phyloP scores from a whole-genome alignment of 2,888 invertebrate genomes.

The Drosophila demipolita region DNA sequence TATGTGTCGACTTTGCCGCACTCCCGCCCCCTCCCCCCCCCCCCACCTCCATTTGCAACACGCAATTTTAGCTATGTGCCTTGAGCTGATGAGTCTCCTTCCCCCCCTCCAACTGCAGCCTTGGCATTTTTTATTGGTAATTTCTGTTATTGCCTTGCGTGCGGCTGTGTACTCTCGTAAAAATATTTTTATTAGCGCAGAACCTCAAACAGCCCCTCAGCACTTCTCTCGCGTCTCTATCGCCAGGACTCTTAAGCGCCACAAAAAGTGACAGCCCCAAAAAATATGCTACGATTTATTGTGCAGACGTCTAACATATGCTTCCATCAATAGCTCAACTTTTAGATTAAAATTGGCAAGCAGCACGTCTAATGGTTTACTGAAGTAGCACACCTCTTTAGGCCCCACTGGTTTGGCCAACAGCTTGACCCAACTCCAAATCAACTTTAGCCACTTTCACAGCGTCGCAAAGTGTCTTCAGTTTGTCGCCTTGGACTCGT shows the following conservation, averaged over 20 bases:
- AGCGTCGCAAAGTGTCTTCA: slow-evolving; percentile 4
- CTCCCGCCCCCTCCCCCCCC: too few relatives aligned
- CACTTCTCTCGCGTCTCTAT: not conserved
- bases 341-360: slow-evolving; percentile 15
- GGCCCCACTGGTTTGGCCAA: not conserved
- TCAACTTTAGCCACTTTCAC: not conserved
- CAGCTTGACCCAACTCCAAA: not conserved
- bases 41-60: not conserved
- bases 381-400: slow-evolving; percentile 17
- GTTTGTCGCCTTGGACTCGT: slow-evolving; percentile 57
- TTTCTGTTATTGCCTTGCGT: slow-evolving; percentile 71
- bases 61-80: slow-evolving; percentile 47
- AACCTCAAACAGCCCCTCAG: not conserved
- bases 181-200: slow-evolving; percentile 74
- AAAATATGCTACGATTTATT: slow-evolving; percentile 50
- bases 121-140: slow-evolving; percentile 73
- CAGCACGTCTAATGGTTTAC: slow-evolving; percentile 1
- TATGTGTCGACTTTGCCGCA: slow-evolving; percentile 47
- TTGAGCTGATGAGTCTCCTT: slow-evolving; percentile 29
- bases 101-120: slow-evolving; percentile 23
- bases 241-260: not conserved
- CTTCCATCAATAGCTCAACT: slow-evolving; percentile 43
- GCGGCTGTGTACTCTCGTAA: slow-evolving; percentile 61
- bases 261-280: slow-evolving; percentile 14
- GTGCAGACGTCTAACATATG: slow-evolving; percentile 20